These are phyloP conservation scores for Petrocephalus zakoni DNA, from an alignment of 2,113 vertebrate species.

Conservation along the genomic window DNA sequence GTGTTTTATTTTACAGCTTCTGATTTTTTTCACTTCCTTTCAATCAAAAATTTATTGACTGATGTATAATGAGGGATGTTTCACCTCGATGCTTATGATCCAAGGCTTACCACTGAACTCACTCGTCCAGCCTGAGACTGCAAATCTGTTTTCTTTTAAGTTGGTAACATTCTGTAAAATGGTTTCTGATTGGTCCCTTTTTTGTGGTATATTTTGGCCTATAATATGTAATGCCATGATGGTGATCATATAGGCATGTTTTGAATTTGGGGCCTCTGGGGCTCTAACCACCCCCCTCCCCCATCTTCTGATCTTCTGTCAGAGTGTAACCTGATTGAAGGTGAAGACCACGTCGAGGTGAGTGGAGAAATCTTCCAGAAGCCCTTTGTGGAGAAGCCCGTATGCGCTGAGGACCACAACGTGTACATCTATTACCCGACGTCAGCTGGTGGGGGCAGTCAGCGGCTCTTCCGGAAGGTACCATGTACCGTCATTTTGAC, in stretches of 20 bases:
- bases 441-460: conserved; percentile 92
- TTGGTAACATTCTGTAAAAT: too few relatives aligned
- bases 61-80: background rate
- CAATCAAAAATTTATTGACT: background rate
- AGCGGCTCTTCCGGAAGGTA: conserved; percentile 94
- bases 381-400: conserved; percentile 96
- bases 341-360: conserved; percentile 95
- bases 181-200: too few relatives aligned
- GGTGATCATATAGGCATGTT: background rate
- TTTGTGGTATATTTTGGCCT: too few relatives aligned
- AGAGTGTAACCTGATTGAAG: conserved; percentile 93
- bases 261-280: background rate
- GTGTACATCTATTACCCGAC: conserved; percentile 99
- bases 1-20: background rate
- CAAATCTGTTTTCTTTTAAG: too few relatives aligned
- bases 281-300: background rate
- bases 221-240: too few relatives aligned
- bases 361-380: conserved; percentile 94
- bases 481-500: background rate
- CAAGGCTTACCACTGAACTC: background rate
- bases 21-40: background rate
- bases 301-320: conserved; percentile 29
- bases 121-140: background rate
- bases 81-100: background rate
- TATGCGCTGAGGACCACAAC: conserved; percentile 97